These are phyloP conservation scores for Hydrotaea cyrtoneurina DNA, from an alignment of 2,888 invertebrate species.

Conservation along the genomic window DNA sequence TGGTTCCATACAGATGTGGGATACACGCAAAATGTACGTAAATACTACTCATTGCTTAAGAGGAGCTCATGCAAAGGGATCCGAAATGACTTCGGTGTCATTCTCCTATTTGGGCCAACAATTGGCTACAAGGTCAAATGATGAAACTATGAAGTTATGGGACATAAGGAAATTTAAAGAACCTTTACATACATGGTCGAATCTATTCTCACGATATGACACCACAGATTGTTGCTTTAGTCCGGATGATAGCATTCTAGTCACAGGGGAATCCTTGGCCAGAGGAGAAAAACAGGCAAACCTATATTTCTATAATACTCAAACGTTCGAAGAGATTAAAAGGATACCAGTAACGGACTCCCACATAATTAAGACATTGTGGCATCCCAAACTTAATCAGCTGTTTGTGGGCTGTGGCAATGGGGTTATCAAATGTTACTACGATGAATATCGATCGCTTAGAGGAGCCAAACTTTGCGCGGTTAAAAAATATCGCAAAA, in stretches of 20 bases:
- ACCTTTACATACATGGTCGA: slow-evolving; percentile 86
- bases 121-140: slow-evolving; percentile 91
- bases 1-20: slow-evolving; percentile 95
- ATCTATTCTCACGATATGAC: slow-evolving; percentile 92
- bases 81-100: slow-evolving; percentile 90
- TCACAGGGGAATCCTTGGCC: slow-evolving; percentile 92
- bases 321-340: slow-evolving; percentile 87
- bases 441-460: slow-evolving; percentile 92
- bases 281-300: slow-evolving; percentile 85
- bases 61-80: slow-evolving; percentile 89
- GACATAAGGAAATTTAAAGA: slow-evolving; percentile 92
- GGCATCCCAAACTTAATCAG: slow-evolving; percentile 99
- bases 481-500: slow-evolving; percentile 89
- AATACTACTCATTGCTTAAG: slow-evolving; percentile 90
- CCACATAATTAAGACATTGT: slow-evolving; percentile 92
- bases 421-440: slow-evolving; percentile 94
- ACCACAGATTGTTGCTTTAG: slow-evolving; percentile 89
- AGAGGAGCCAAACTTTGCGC: slow-evolving; percentile 95
- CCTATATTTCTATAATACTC: slow-evolving; percentile 89
- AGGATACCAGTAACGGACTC: slow-evolving; percentile 89
- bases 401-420: slow-evolving; percentile 95
- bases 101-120: slow-evolving; percentile 89
- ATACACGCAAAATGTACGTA: slow-evolving; percentile 94
- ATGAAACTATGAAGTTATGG: slow-evolving; percentile 97
- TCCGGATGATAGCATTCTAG: slow-evolving; percentile 93